Base-by-base conservation (phyloP, 2,888 invertebrate species). In the Hemistola chrysoprasaria region DNA sequence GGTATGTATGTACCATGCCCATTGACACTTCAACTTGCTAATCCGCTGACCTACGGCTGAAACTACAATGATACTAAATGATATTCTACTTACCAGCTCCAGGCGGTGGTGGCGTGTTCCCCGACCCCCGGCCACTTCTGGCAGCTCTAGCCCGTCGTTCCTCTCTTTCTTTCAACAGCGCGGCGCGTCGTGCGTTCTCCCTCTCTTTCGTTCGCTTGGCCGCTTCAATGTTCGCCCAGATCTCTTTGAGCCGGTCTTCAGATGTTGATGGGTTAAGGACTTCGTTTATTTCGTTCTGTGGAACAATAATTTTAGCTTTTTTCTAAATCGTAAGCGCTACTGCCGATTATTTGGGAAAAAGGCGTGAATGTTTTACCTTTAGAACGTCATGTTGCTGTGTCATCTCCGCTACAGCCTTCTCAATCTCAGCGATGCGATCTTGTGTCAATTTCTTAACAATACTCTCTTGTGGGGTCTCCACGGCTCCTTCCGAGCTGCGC, bases 351-450 rank as follows among this genome's bases (percentile, higher is more conserved):
- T n/a, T n/a, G n/a, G n/a, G n/a, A n/a, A n/a, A n/a, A n/a, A n/a
- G n/a, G n/a, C n/a, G n/a, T n/a, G n/a, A n/a, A n/a, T n/a, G n/a
- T n/a, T n/a, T n/a, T 39, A 91, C 90, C 80, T 94, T 94, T 0
- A 95, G 64, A 53, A 92, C 92, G 36, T 92, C 90, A 79, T 95
- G 96, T 48, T 93, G 93, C 22, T 93, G 91, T 51, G 93, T 93
- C 71, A 95, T 93, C 36, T 93, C 93, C 0, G 91, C 90, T 22
- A 97, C 80, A 0, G 91, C 88, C 42, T 91, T 92, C 56, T 94
- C 93, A 16, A 97, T 90, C 68, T 97, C 97, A 0, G 91, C 85
- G 30, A 95, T 91, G 2, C 97, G 85, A 47, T 97, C 97, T 59
- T 93, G 92, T 0, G 93, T 94, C 11, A 97, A 84, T 36, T 92